Conservation (phyloP, 2,797 vertebrate genomes). For the Harpagifer antarcticus region DNA sequence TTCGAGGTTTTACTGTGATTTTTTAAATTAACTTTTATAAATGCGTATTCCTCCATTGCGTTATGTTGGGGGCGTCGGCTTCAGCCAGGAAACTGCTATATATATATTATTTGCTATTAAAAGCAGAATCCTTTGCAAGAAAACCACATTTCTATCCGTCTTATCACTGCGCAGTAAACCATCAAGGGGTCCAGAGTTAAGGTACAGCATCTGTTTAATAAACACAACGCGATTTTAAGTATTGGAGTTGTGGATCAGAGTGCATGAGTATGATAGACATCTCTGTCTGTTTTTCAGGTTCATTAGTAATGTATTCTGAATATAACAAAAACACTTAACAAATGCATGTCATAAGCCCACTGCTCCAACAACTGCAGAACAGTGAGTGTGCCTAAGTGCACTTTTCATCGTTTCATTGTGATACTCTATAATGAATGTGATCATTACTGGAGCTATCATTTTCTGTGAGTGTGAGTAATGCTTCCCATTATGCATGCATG, state of each 20-base stretch:
- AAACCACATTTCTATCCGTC: too few relatives aligned
- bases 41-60: too few relatives aligned
- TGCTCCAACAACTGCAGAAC: conserved; percentile 2
- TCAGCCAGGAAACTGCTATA: too few relatives aligned
- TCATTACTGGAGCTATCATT: conserved; percentile 15
- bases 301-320: neutral
- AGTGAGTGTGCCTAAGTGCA: conserved; percentile 30
- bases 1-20: too few relatives aligned
- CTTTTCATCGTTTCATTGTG: conserved; percentile 19
- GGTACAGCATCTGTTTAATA: too few relatives aligned
- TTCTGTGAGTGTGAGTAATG: conserved; percentile 9
- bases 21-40: too few relatives aligned
- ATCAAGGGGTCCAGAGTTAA: too few relatives aligned
- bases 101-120: too few relatives aligned
- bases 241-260: neutral
- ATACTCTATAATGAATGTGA: conserved; percentile 4
- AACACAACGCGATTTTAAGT: neutral
- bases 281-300: neutral
- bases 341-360: conserved; percentile 11
- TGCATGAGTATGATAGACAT: neutral
- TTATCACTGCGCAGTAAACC: too few relatives aligned
- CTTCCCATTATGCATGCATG: neutral
- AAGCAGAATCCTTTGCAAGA: too few relatives aligned
- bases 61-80: too few relatives aligned
- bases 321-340: conserved; percentile 3